Percentiles rank a stretch among this genome's conserved stretches.
phyloP scores from a whole-genome alignment of 2,888 invertebrate species.

The Gymnoscelis rufifasciata region DNA sequence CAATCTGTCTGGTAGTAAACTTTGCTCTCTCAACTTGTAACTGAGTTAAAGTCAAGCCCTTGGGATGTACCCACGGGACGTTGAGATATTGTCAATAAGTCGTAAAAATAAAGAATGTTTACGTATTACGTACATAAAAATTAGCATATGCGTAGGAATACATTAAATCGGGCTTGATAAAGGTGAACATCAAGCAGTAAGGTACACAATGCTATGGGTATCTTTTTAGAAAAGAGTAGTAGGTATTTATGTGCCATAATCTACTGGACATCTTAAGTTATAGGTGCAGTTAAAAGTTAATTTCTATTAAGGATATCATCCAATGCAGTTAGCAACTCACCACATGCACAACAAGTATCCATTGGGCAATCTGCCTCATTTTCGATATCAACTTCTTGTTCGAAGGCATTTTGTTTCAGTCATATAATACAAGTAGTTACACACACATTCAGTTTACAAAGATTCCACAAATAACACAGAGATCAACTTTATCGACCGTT shows the following conservation, averaged over 20 bases:
- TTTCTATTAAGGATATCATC: constrained; percentile 5
- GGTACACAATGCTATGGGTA: neutral
- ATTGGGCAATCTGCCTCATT: constrained; percentile 69
- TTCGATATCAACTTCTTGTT: constrained; percentile 71
- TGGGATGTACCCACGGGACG: constrained; percentile 41
- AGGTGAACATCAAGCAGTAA: neutral
- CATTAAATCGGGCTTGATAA: too few species aligned
- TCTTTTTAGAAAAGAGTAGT: too few species aligned
- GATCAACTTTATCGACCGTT: constrained; percentile 73
- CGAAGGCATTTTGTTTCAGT: constrained; percentile 63
- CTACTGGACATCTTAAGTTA: neutral
- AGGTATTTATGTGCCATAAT: neutral
- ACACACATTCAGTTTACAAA: constrained; percentile 50
- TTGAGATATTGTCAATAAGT: neutral
- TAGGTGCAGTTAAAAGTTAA: constrained; percentile 7
- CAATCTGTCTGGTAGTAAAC: constrained; percentile 47
- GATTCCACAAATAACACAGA: constrained; percentile 71
- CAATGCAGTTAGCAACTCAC: constrained; percentile 49
- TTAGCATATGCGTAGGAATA: too few species aligned
- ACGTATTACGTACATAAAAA: too few species aligned
- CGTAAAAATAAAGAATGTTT: too few species aligned
- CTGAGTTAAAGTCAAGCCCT: constrained; percentile 61
- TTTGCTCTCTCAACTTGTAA: constrained; percentile 73
- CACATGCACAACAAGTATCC: constrained; percentile 73
- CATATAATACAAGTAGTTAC: constrained; percentile 40